Conservation (phyloP, 2,797 vertebrate species). For the Chloroceryle amazona region DNA sequence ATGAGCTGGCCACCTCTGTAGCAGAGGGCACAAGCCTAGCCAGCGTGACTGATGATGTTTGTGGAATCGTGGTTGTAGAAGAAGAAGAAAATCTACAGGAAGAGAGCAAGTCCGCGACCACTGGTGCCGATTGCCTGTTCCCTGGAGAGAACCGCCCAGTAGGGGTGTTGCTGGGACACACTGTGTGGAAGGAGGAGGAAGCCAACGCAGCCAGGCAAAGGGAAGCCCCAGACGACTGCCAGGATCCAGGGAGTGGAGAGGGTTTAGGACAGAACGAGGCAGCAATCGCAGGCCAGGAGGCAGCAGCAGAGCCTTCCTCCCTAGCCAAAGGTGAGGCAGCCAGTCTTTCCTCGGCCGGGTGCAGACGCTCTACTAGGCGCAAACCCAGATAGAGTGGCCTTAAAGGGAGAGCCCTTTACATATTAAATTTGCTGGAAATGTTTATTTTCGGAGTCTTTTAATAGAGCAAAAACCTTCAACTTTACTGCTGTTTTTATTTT, state of each 20-base stretch:
- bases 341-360: background rate
- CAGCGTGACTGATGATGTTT: background rate
- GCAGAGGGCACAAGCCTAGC: slow-evolving; percentile 4
- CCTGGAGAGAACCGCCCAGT: background rate
- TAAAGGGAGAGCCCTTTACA: slow-evolving; percentile 17
- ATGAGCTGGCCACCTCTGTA: slow-evolving; percentile 33
- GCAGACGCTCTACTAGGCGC: slow-evolving; percentile 73
- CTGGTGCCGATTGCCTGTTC: background rate
- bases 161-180: background rate
- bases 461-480: slow-evolving; percentile 67
- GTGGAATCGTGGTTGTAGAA: slow-evolving; percentile 33
- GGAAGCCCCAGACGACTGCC: background rate
- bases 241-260: background rate
- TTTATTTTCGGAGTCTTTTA: slow-evolving; percentile 72
- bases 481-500: slow-evolving; percentile 76
- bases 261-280: background rate
- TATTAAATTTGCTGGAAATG: slow-evolving; percentile 54
- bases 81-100: slow-evolving; percentile 52
- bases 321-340: slow-evolving; percentile 29
- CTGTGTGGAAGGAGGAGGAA: background rate
- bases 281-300: background rate
- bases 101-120: background rate
- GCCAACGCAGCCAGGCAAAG: background rate
- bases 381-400: slow-evolving; percentile 73
- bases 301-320: slow-evolving; percentile 19